A percentile compares a stretch with the other conserved stretches of the same genome.
Conservation (phyloP, 2,888 invertebrate genomes). For the Cancer borealis region DNA sequence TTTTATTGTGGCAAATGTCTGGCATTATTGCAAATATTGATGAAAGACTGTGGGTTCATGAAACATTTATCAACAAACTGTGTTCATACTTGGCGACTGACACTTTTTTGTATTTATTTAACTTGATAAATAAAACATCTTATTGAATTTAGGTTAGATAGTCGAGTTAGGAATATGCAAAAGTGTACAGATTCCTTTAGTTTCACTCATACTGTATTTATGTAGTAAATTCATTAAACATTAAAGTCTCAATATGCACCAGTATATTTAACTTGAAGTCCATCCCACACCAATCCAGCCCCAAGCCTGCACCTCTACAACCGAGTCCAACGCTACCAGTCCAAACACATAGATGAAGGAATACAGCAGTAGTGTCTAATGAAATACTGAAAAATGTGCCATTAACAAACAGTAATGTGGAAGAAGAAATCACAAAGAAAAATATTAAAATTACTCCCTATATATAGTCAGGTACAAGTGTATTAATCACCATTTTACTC, state of each 20-base stretch:
- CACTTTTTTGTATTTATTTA: constrained; percentile 28
- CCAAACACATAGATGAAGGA: no score
- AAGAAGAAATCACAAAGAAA: no score
- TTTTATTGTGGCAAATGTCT: background rate
- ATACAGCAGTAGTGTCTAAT: no score
- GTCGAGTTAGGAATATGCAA: constrained; percentile 32
- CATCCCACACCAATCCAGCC: background rate
- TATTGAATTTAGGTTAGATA: background rate
- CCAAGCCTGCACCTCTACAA: background rate
- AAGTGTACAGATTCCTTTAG: constrained; percentile 43
- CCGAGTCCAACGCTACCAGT: background rate
- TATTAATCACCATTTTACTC: background rate
- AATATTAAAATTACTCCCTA: no score
- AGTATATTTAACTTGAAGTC: background rate
- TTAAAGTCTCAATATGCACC: constrained; percentile 35
- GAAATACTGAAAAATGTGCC: no score
- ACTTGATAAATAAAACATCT: background rate
- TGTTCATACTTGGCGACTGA: constrained; percentile 28
- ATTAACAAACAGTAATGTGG: no score
- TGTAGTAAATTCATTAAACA: constrained; percentile 43
- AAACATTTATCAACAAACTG: background rate
- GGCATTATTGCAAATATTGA: constrained; percentile 23
- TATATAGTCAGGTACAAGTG: background rate
- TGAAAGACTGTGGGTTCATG: background rate
- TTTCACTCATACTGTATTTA: constrained; percentile 42